phyloP scores from a whole-genome alignment of 2,888 invertebrate species.

The Fragum fragum region DNA sequence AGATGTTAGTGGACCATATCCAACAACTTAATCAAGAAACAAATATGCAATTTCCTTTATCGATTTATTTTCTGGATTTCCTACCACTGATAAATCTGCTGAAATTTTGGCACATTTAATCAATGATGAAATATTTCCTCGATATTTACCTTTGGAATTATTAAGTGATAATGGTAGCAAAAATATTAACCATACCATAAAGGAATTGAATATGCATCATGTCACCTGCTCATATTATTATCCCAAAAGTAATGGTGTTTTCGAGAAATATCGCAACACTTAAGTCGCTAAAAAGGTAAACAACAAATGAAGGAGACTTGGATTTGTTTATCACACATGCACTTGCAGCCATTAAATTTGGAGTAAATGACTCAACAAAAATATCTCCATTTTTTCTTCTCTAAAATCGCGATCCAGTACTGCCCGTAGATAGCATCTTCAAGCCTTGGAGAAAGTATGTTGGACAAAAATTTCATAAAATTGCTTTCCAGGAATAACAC shows the following conservation, averaged over 20 bases:
- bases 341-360: conserved; percentile 54
- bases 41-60: too few relatives aligned
- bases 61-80: too few relatives aligned
- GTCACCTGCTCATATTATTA: conserved; percentile 29
- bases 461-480: conserved; percentile 48
- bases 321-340: conserved; percentile 57
- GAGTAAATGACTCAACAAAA: conserved; percentile 45
- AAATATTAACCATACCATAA: conserved; percentile 22
- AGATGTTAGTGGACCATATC: too few relatives aligned
- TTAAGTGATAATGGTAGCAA: conserved; percentile 48
- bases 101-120: too few relatives aligned
- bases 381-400: conserved; percentile 53
- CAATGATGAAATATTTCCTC: too few relatives aligned
- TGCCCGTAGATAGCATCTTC: conserved; percentile 54
- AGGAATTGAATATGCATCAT: conserved; percentile 43
- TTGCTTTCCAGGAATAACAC: conserved; percentile 58
- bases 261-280: conserved; percentile 45
- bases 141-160: conserved; percentile 46
- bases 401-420: conserved; percentile 50
- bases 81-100: too few relatives aligned
- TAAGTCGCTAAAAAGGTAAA: conserved; percentile 30
- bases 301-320: conserved; percentile 41
- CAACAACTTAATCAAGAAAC: too few relatives aligned
- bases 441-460: conserved; percentile 49
- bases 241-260: conserved; percentile 29